Percentiles rank a stretch among this genome's conserved stretches.
Evolutionary conservation across 2,888 invertebrate genomes (phyloP).

Genomic region (Torymus texanus): DNA sequence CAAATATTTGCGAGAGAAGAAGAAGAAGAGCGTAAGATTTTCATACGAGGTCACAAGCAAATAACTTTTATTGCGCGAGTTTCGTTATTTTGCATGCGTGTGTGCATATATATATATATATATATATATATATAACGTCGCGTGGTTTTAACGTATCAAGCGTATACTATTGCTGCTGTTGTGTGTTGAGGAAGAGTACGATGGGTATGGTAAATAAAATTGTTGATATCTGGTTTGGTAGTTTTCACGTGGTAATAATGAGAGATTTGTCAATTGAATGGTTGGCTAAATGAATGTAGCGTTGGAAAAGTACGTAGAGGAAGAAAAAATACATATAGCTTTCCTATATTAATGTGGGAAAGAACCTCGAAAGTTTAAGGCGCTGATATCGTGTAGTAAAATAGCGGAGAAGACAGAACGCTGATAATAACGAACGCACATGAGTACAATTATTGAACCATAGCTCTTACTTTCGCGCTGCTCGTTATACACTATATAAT

Average conservation of each 20-base stretch:
- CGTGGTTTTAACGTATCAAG: no score
- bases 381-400: conserved; percentile 57
- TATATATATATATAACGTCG: no score
- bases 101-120: no score
- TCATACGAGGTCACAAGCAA: conserved; percentile 8
- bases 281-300: no score
- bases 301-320: no score
- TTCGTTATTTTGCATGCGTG: neutral
- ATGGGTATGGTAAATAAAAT: no score
- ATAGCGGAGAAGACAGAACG: conserved; percentile 60
- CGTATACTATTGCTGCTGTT: no score
- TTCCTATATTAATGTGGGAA: neutral
- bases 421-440: conserved; percentile 40
- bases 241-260: no score
- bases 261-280: no score
- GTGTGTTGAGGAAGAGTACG: no score
- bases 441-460: conserved; percentile 52
- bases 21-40: neutral
- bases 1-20: neutral
- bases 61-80: neutral
- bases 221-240: no score
- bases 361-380: conserved; percentile 24
- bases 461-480: conserved; percentile 33
- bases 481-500: neutral
- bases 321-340: neutral